Percentiles rank a stretch among this genome's conserved stretches.
Evolutionary conservation across 2,888 invertebrate species (phyloP).

Genomic region (Tineola bisselliella): DNA sequence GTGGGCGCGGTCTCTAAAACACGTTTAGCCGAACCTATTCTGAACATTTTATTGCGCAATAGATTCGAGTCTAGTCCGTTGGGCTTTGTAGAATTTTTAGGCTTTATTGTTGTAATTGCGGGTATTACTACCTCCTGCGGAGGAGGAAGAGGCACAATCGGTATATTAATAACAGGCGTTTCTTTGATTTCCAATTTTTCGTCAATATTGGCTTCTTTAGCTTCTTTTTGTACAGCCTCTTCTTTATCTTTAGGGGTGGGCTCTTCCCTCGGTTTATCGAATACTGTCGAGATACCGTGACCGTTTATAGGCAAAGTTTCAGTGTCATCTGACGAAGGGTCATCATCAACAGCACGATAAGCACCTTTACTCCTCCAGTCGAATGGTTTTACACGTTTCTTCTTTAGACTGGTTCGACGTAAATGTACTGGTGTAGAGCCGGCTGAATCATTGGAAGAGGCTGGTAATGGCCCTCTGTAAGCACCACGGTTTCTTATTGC

Average conservation of each 20-base stretch:
- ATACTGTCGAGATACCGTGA: constrained; percentile 17
- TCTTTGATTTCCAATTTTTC: background rate
- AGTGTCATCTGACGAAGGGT: constrained; percentile 42
- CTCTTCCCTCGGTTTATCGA: constrained; percentile 20
- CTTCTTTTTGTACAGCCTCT: background rate
- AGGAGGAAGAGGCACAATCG: constrained; percentile 14
- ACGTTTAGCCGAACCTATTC: constrained; percentile 57
- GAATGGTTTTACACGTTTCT: constrained; percentile 48
- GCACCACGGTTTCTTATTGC: constrained; percentile 27
- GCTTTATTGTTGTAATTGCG: constrained; percentile 21
- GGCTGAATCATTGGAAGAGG: constrained; percentile 35
- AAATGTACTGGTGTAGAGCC: constrained; percentile 68
- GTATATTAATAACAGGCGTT: background rate
- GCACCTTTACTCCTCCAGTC: constrained; percentile 41
- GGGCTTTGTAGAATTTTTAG: constrained; percentile 18
- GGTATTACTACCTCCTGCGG: constrained; percentile 18
- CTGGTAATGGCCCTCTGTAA: background rate
- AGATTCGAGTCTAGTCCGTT: constrained; percentile 29
- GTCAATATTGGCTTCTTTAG: background rate
- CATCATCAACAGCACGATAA: constrained; percentile 46
- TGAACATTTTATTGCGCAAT: constrained; percentile 28
- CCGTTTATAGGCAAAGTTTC: constrained; percentile 12
- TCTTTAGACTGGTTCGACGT: constrained; percentile 41
- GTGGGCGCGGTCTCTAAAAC: constrained; percentile 31
- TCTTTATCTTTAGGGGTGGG: background rate